Percentiles rank a stretch among this genome's conserved stretches.
These are phyloP conservation scores for Onychostoma macrolepis DNA, from an alignment of 2,113 vertebrate genomes.

Conservation along the genomic window DNA sequence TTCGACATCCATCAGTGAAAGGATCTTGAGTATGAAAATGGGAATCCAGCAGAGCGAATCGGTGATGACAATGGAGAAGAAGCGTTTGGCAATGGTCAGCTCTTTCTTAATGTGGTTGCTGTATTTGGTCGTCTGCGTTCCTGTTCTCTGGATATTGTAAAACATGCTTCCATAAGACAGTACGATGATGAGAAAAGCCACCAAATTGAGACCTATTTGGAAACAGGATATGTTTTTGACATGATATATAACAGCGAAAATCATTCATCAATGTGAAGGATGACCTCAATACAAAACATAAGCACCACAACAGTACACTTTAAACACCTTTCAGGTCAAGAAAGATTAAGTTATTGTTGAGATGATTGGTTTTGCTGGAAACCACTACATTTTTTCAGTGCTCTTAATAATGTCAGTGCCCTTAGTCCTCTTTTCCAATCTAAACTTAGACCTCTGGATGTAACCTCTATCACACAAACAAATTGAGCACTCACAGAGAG, in stretches of 20 bases:
- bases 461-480: conserved; percentile 41
- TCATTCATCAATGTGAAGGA: background rate
- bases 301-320: background rate
- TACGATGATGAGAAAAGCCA: conserved; percentile 93
- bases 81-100: conserved; percentile 91
- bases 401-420: background rate
- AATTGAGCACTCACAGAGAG: conserved; percentile 26
- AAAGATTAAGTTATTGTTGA: conserved; percentile 2
- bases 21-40: conserved; percentile 94
- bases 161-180: conserved; percentile 98
- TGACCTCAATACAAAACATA: conserved; percentile 4
- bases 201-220: conserved; percentile 89
- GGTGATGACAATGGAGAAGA: conserved; percentile 98
- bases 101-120: conserved; percentile 94
- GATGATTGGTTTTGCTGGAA: conserved; percentile 3
- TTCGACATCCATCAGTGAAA: conserved; percentile 92
- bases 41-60: conserved; percentile 97
- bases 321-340: background rate
- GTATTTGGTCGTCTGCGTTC: conserved; percentile 88
- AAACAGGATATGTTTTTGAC: conserved; percentile 12
- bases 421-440: background rate
- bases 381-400: background rate
- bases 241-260: background rate
- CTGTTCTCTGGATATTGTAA: conserved; percentile 91
- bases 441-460: background rate